Evolutionary conservation across 2,113 vertebrate genomes (phyloP).

Genomic region (Ardeotis arabs): DNA sequence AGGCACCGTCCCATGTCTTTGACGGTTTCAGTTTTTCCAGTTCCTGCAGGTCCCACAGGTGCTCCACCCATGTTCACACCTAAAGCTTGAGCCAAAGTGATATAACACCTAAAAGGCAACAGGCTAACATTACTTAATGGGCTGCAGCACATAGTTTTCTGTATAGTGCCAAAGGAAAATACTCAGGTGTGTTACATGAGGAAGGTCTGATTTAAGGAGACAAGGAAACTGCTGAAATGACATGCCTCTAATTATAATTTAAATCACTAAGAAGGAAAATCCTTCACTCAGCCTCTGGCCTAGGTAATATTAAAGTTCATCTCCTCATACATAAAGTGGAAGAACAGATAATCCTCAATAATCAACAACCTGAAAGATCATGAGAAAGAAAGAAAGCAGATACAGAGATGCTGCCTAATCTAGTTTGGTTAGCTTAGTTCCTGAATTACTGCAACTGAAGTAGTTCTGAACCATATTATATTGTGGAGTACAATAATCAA

Average conservation of each 20-base stretch:
- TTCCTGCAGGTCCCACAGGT: constrained; percentile 93
- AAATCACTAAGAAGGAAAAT: not conserved
- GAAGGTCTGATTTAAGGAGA: not conserved
- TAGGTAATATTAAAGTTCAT: not conserved
- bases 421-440: not conserved
- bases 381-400: not conserved
- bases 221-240: not conserved
- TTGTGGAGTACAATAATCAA: not conserved
- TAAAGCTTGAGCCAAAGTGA: constrained; percentile 93
- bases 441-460: not conserved
- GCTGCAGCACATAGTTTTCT: not conserved
- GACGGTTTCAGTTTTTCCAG: constrained; percentile 94
- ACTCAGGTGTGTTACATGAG: not conserved
- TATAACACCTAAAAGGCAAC: constrained; percentile 86
- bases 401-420: not conserved
- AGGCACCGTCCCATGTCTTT: constrained; percentile 98
- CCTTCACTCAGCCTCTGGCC: not conserved
- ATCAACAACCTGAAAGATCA: not conserved
- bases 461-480: not conserved
- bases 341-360: not conserved
- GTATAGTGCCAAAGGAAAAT: not conserved
- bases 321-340: not conserved
- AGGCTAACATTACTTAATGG: not conserved
- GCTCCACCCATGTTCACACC: constrained; percentile 98
- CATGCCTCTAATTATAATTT: not conserved